Evolutionary conservation across 2,797 vertebrate species (phyloP).

Genomic region (Microctenopoma steveboyesi): DNA sequence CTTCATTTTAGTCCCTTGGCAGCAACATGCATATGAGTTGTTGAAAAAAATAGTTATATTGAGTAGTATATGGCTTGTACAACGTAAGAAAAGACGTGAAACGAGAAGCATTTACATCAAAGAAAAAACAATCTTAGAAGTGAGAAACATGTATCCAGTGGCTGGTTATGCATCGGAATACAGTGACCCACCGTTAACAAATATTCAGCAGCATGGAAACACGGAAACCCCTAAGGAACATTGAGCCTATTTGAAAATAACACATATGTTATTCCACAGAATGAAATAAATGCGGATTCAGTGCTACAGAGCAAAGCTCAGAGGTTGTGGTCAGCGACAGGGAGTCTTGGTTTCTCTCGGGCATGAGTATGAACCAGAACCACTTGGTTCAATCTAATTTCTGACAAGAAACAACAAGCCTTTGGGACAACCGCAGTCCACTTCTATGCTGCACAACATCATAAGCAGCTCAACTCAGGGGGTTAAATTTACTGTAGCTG

Average conservation of each 20-base stretch:
- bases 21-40: constrained; percentile 5
- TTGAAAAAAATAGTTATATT: background rate
- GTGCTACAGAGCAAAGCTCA: constrained; percentile 57
- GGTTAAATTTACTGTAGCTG: constrained; percentile 70
- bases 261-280: constrained; percentile 43
- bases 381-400: constrained; percentile 86
- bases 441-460: constrained; percentile 75
- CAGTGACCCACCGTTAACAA: constrained; percentile 16
- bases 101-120: background rate
- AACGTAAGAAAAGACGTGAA: constrained; percentile 10
- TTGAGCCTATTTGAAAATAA: constrained; percentile 57
- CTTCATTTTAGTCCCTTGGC: constrained; percentile 23
- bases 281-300: constrained; percentile 54
- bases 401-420: constrained; percentile 84
- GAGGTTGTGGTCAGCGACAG: constrained; percentile 68
- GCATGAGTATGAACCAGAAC: constrained; percentile 73
- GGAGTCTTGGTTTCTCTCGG: constrained; percentile 66
- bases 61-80: background rate
- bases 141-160: constrained; percentile 4
- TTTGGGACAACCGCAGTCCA: constrained; percentile 72
- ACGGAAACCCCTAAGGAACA: constrained; percentile 34
- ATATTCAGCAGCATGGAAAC: constrained; percentile 41
- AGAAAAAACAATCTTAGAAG: background rate
- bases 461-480: constrained; percentile 73
- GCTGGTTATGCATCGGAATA: constrained; percentile 8